phyloP scores from a whole-genome alignment of 2,113 vertebrate species.

The Albula glossodonta region DNA sequence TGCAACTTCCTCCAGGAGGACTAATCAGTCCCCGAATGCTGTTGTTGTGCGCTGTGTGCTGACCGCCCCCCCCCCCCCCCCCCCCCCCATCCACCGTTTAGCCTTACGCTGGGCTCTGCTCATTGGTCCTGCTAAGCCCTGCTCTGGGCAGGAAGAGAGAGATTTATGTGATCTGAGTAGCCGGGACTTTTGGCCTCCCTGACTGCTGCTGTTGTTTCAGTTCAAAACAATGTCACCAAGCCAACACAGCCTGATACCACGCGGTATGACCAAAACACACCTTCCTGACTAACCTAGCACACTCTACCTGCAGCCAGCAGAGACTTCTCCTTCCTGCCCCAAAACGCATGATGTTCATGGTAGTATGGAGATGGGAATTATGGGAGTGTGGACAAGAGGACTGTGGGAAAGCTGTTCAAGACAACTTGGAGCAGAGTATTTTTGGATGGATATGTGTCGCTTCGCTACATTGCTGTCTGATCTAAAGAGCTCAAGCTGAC shows the following conservation, averaged over 20 bases:
- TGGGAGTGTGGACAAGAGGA: not conserved
- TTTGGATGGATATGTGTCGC: not conserved
- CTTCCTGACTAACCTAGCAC: not conserved
- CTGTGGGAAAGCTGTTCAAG: not conserved
- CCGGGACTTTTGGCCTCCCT: conserved; percentile 76
- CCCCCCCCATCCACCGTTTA: not conserved
- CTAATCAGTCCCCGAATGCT: conserved; percentile 21
- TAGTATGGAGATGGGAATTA: not conserved
- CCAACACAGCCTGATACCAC: conserved; percentile 48
- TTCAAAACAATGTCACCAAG: conserved; percentile 63
- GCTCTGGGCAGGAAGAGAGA: conserved; percentile 76
- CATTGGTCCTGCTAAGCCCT: not conserved
- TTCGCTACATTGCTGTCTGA: not conserved
- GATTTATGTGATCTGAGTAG: conserved; percentile 81
- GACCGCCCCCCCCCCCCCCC: not conserved
- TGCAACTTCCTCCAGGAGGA: conserved; percentile 22
- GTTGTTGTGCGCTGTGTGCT: conserved; percentile 1
- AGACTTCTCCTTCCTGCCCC: not conserved
- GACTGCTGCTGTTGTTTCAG: conserved; percentile 75
- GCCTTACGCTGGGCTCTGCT: not conserved
- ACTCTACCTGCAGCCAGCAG: not conserved
- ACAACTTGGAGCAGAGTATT: not conserved
- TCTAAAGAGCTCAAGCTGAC: not conserved
- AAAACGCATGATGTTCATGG: not conserved
- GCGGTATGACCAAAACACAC: not conserved